Evolutionary conservation across 2,888 invertebrate genomes (phyloP).

Genomic region (Caenorhabditis japonica): DNA sequence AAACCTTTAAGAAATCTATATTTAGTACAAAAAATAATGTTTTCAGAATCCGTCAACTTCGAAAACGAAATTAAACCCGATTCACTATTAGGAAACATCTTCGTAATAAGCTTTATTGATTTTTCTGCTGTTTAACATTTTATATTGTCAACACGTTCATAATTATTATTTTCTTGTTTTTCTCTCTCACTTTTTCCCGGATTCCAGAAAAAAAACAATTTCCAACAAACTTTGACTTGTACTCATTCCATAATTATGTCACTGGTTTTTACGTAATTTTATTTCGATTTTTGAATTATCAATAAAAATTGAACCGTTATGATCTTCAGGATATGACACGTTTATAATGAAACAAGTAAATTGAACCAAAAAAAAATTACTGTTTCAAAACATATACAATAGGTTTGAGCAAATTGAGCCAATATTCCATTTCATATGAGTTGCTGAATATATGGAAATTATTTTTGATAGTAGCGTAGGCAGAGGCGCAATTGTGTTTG

Average conservation of each 20-base stretch:
- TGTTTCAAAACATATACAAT: too few relatives aligned
- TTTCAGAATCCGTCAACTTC: conserved; percentile 46
- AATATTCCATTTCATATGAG: too few relatives aligned
- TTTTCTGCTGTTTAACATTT: background rate
- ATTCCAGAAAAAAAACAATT: conserved; percentile 12
- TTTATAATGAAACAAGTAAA: too few relatives aligned
- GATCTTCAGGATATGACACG: too few relatives aligned
- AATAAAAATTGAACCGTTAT: too few relatives aligned
- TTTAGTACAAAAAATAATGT: background rate
- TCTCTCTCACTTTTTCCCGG: background rate
- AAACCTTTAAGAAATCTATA: background rate
- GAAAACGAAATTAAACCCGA: conserved; percentile 22
- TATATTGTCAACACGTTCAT: conserved; percentile 15
- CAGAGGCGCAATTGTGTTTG: too few relatives aligned
- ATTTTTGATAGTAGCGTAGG: too few relatives aligned
- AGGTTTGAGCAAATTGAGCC: too few relatives aligned
- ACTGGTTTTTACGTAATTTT: conserved; percentile 18
- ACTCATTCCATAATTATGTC: conserved; percentile 37
- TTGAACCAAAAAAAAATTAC: too few relatives aligned
- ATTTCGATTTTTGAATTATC: too few relatives aligned
- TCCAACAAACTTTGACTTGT: too few relatives aligned
- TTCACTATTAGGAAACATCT: background rate
- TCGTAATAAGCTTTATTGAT: conserved; percentile 11
- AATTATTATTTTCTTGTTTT: conserved; percentile 20
- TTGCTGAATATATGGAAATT: too few relatives aligned